Evolutionary conservation across 2,797 vertebrate species (phyloP), one percentile per base, ranked within the genome.

Genomic region (Neostethus bicornis): DNA sequence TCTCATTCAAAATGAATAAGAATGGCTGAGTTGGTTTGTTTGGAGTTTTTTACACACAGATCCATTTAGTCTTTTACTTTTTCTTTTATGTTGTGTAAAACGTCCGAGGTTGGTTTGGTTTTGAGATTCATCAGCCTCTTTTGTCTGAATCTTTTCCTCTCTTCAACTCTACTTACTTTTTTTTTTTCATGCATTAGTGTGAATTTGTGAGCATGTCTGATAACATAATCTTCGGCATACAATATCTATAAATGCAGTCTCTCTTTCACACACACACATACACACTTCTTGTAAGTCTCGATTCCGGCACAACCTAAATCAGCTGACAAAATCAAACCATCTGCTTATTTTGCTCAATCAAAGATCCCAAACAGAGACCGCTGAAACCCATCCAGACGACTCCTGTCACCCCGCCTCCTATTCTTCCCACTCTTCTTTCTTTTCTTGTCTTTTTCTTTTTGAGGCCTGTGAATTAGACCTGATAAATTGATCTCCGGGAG

Each of bases 401-500:
- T 43, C 32, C 54, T 49, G 17, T 50, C 14, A n/a, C 66, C 23
- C 48, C 19, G 28, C 46, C 38, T 32, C 35, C 34, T 17, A 3
- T 51, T 35, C 54, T 28, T 19, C 28, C 41, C n/a, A n/a, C n/a
- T n/a, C n/a, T n/a, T 48, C 1, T 59, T 50, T 52, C 54, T 61
- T 54, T 55, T 74, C 61, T n/a, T 70, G 56, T 80, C 77, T 80
- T 61, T 85, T 81, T 90, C 82, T 90, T 86, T 90, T 86, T 86
- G 87, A 86, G 84, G 90, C 94, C 93, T 95, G 92, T 92, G 93
- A 95, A 94, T 95, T 94, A 96, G 94, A 95, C 95, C 94, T 94
- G 94, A 97, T 99, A 95, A 97, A 98, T 97, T 95, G 96, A 96
- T 98, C 96, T 96, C 96, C 90, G 85, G 94, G 94, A 97, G 94